Base-by-base conservation (phyloP, 1,140 invertebrate genomes). In the Drosophila repletoides region DNA sequence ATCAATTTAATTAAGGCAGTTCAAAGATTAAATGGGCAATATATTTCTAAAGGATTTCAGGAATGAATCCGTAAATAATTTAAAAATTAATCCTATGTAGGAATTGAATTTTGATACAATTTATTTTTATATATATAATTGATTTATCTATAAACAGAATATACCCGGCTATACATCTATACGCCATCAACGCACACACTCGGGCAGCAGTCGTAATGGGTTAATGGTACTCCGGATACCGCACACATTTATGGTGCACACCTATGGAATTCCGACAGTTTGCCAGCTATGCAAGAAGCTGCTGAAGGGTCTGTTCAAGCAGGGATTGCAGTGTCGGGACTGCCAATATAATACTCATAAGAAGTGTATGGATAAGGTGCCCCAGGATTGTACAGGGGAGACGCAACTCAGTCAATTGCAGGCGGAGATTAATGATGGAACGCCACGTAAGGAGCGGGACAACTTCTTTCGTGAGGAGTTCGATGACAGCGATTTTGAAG, bases 341-440 rank as follows among this genome's bases (percentile, higher is more conserved):
- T 99, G 98, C 90, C 97, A 98, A 90, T 99, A 98, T 91, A 99
- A 99, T 92, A 97, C 96, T 60, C 98, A 99, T 91, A 97, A 98
- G 90, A 99, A 99, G 91, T 99, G 98, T 91, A 93, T 97, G 66
- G 96, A 97, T 17, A 95, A 95, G 91, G 96, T 99, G 71, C 97
- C 98, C 12, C 98, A 97, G 91, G 97, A 99, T 91, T 99, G 98
- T 92, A 95, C 96, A 10, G 98, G 97, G 9, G 97, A 99, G 91
- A 56, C 73, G 4, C 88, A 86, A 7, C 52, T 86, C 0, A 86
- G 67, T 10, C 90, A 91, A 67, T 40, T 84, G 38, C 91, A 87
- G 41, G 56, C 66, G 0, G 75, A 83, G 59, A 45, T 72, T 19
- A 93, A 93, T 88, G 92, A 93, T 17, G 94, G 95, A 68, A 95